Evolutionary conservation across 2,888 invertebrate species (phyloP), one percentile per base, ranked within the genome.

Genomic region (Pyrrhosoma nymphula): DNA sequence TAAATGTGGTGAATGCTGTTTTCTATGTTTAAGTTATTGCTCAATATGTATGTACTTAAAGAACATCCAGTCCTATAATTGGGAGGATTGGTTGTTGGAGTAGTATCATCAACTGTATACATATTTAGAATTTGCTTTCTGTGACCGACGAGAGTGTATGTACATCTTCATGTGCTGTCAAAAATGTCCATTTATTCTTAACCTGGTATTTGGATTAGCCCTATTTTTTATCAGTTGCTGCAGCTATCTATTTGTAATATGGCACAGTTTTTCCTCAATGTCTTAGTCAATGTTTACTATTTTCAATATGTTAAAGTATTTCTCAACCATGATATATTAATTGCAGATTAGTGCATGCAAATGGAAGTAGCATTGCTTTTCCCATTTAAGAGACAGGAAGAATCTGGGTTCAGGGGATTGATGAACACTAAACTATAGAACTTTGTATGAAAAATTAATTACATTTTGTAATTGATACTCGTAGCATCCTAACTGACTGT

Each of bases 121-220:
- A 90, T 35, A 10, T 93, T 63, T 69, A 23, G 3, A 30, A 14
- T 82, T 30, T 16, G 93, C 93, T 93, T 93, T 30, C 23, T 47
- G 39, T 30, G n/a, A 55, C n/a, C n/a, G 47, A 26, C 39, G 39
- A 69, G 47, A n/a, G n/a, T 75, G n/a, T n/a, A 18, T 93, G 47
- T n/a, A 47, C 39, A 47, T 75, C 93, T 93, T 93, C 93, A 93
- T 16, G n/a, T 93, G 23, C 93, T 93, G 63, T 93, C 75, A n/a
- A 82, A 30, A 82, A 82, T 82, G 82, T 35, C 18, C 30, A 35
- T 82, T 16, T 14, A 82, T 82, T 82, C 69, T 23, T 16, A 82
- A 82, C 35, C 35, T 35, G 35, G 82, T 82, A 18, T 26, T 35
- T 82, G 82, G 82, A 82, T 82, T 35, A 35, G 30, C 82, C 35